A percentile compares a stretch with the other conserved stretches of the same genome.
These are phyloP conservation scores for Blastomussa wellsi DNA, from an alignment of 92 coral and sea anemone genomes.

Conservation along the genomic window DNA sequence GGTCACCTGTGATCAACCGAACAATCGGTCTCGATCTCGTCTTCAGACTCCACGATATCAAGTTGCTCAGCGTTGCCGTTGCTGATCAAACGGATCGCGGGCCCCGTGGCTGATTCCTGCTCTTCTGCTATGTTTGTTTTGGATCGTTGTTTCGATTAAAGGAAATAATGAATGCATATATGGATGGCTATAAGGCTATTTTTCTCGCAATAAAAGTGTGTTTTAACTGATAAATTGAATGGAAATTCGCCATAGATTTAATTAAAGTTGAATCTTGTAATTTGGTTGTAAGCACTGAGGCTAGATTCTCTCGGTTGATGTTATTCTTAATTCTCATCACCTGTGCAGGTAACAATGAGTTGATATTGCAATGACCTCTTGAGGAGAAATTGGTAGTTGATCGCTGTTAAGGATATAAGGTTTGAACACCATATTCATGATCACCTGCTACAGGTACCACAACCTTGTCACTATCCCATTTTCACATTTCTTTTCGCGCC, in stretches of 20 bases:
- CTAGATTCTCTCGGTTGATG: background rate
- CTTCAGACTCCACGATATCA: background rate
- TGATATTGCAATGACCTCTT: no score
- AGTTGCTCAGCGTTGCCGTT: background rate
- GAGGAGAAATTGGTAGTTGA: background rate
- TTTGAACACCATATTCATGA: conserved; percentile 2
- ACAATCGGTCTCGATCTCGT: no score
- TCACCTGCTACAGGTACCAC: conserved; percentile 37
- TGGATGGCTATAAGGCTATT: background rate
- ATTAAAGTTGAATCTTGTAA: no score
- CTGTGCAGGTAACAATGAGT: background rate
- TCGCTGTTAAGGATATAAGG: background rate
- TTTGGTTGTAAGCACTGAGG: background rate
- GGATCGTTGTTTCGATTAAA: background rate
- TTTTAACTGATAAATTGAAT: no score
- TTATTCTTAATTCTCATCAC: background rate
- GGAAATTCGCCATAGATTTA: no score
- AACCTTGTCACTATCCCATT: background rate
- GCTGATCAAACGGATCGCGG: background rate
- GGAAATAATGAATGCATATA: background rate
- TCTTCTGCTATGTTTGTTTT: background rate
- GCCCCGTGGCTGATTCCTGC: background rate
- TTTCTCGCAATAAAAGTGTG: background rate
- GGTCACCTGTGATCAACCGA: no score
- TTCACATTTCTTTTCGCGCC: background rate